Percentiles rank a stretch among this genome's conserved stretches.
These are phyloP conservation scores for Rhegmatorhina hoffmannsi DNA, from an alignment of 2,113 vertebrate genomes.

Conservation along the genomic window DNA sequence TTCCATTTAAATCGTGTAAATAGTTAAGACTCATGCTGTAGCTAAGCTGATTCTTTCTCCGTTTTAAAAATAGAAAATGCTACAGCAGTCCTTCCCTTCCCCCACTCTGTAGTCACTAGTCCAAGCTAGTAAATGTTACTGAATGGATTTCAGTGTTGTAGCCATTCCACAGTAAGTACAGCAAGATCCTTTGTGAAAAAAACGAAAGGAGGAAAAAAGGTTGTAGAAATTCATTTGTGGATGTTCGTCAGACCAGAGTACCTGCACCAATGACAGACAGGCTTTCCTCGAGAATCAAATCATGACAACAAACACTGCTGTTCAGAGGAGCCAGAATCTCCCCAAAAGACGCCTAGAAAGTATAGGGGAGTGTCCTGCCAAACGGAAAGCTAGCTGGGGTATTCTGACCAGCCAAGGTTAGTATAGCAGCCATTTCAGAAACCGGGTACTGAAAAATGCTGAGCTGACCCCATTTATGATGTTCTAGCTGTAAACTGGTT, in stretches of 20 bases:
- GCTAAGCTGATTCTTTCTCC: conserved; percentile 77
- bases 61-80: conserved; percentile 94
- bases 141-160: conserved; percentile 64
- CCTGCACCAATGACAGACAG: conserved; percentile 40
- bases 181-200: conserved; percentile 38
- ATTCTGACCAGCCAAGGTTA: conserved; percentile 96
- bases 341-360: conserved; percentile 74
- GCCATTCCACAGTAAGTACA: conserved; percentile 57
- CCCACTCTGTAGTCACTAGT: conserved; percentile 73
- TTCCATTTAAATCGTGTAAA: conserved; percentile 51
- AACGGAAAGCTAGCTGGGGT: conserved; percentile 87
- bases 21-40: conserved; percentile 63
- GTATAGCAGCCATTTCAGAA: conserved; percentile 69
- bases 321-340: conserved; percentile 66
- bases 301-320: conserved; percentile 76
- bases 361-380: conserved; percentile 69
- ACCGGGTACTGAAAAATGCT: background rate
- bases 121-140: conserved; percentile 57
- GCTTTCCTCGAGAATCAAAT: conserved; percentile 47
- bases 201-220: background rate
- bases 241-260: conserved; percentile 12
- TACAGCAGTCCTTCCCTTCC: conserved; percentile 75
- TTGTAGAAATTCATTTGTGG: conserved; percentile 22
- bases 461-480: conserved; percentile 3
- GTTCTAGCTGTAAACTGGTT: conserved; percentile 9